phyloP scores from a whole-genome alignment of 2,797 vertebrate genomes.

The Pipistrellus kuhlii region DNA sequence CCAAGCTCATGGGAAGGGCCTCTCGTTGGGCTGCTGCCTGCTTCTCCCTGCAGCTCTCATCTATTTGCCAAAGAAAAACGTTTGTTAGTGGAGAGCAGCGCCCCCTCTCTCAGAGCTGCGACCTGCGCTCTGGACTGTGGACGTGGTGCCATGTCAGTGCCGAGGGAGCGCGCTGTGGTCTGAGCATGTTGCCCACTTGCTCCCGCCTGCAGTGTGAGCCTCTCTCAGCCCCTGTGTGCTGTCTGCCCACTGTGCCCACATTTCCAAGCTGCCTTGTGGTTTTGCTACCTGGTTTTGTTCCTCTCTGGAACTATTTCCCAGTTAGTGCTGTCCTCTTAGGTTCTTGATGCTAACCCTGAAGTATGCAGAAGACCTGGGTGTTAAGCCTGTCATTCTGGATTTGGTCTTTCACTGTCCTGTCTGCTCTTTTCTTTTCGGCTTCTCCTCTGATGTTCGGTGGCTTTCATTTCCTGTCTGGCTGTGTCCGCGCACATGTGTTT shows the following conservation, averaged over 20 bases:
- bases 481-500: accelerated
- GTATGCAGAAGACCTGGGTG: not conserved
- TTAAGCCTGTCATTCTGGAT: not conserved
- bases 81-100: not conserved
- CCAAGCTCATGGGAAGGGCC: constrained; percentile 68
- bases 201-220: not conserved
- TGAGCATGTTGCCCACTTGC: no score
- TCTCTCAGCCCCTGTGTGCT: not conserved
- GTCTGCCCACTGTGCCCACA: no score
- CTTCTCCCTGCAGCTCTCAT: not conserved
- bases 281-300: not conserved
- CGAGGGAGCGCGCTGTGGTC: no score
- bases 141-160: no score
- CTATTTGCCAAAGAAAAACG: not conserved
- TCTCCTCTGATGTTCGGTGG: not conserved
- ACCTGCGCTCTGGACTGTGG: not conserved
- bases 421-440: not conserved
- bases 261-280: no score
- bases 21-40: not conserved
- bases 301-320: not conserved
- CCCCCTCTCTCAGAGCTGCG: not conserved
- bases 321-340: not conserved
- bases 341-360: not conserved
- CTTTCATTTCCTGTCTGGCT: not conserved
- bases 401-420: not conserved